These are phyloP conservation scores for Drosophila engyochracea DNA, from an alignment of 2,888 invertebrate genomes.

Conservation along the genomic window DNA sequence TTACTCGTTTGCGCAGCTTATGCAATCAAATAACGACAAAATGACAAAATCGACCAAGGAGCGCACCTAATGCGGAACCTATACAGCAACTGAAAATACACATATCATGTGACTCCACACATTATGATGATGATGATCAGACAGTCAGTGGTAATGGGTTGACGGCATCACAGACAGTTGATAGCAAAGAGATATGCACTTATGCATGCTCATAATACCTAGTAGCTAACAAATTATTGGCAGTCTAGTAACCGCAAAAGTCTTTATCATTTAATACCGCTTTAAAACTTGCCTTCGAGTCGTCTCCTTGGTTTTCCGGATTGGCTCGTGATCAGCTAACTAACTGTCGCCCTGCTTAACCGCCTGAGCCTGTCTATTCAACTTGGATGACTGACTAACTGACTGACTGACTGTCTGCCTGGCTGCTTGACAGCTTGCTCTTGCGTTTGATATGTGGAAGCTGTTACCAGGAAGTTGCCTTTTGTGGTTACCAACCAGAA, in stretches of 20 bases:
- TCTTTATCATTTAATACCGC: slow-evolving; percentile 61
- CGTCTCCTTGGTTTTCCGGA: slow-evolving; percentile 64
- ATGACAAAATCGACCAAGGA: slow-evolving; percentile 48
- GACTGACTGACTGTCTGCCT: slow-evolving; percentile 29
- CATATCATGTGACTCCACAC: slow-evolving; percentile 65
- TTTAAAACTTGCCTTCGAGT: slow-evolving; percentile 34
- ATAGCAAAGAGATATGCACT: slow-evolving; percentile 43
- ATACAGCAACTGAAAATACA: slow-evolving; percentile 33
- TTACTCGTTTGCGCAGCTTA: slow-evolving; percentile 44
- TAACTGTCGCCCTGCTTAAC: slow-evolving; percentile 21
- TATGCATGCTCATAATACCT: slow-evolving; percentile 53
- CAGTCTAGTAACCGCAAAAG: slow-evolving; percentile 77
- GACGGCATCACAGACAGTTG: slow-evolving; percentile 4
- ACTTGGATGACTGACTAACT: slow-evolving; percentile 43
- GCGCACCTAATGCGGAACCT: slow-evolving; percentile 68
- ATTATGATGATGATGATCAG: slow-evolving; percentile 51
- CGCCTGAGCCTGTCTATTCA: slow-evolving; percentile 24
- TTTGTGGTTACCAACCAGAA: slow-evolving; percentile 43
- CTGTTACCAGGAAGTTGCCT: slow-evolving; percentile 58
- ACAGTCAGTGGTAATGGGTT: slow-evolving; percentile 20
- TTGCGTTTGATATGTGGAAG: slow-evolving; percentile 67
- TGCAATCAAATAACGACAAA: slow-evolving; percentile 55
- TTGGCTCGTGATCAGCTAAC: slow-evolving; percentile 69
- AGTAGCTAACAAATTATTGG: slow-evolving; percentile 66
- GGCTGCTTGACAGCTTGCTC: slow-evolving; percentile 35